Percentiles rank a stretch among this genome's conserved stretches.
phyloP scores from a whole-genome alignment of 2,797 vertebrate genomes.

The Amazona ochrocephala region DNA sequence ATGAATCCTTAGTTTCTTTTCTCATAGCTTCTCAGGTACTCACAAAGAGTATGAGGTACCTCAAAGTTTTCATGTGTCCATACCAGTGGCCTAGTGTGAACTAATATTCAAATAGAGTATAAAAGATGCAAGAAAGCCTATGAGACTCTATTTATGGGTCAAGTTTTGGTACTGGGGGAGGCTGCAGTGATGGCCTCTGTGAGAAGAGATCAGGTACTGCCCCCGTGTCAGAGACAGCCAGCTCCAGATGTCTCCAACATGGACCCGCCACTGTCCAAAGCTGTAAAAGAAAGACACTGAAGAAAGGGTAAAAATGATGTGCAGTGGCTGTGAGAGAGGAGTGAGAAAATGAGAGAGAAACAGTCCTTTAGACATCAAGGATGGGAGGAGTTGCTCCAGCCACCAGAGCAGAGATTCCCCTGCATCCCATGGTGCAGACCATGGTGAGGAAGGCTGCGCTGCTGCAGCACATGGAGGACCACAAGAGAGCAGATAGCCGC shows the following conservation, averaged over 20 bases:
- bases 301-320: neutral
- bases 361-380: neutral
- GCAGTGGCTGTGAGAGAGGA: neutral
- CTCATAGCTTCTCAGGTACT: rapidly evolving
- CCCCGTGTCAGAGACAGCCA: rapidly evolving
- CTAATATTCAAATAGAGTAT: neutral
- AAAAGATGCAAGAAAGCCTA: neutral
- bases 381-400: neutral
- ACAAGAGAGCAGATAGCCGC: neutral
- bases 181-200: neutral
- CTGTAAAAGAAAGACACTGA: neutral
- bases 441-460: neutral
- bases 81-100: neutral
- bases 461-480: neutral
- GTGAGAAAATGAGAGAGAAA: neutral
- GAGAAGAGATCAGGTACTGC: neutral
- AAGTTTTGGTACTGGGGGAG: neutral
- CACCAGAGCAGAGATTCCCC: neutral
- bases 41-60: neutral
- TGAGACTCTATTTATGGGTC: neutral
- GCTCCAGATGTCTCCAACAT: neutral
- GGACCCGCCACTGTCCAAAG: neutral
- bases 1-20: neutral
- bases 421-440: neutral
- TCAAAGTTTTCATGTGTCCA: neutral